Percentiles rank a stretch among this genome's conserved stretches.
These are phyloP conservation scores for Caenorhabditis sulstoni DNA, from an alignment of 2,888 invertebrate genomes.

Conservation along the genomic window DNA sequence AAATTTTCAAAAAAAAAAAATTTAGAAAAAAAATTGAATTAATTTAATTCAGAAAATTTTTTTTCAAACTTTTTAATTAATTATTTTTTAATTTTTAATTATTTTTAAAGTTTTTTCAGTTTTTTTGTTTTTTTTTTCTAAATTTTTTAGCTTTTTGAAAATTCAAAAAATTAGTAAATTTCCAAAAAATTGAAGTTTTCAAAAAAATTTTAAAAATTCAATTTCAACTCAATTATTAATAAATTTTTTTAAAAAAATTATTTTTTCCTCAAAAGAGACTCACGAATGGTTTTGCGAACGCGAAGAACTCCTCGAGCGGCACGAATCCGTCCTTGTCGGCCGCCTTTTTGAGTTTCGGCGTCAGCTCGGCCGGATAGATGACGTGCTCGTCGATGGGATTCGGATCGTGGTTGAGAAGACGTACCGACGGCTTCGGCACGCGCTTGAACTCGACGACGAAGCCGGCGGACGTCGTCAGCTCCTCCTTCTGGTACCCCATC, in stretches of 20 bases:
- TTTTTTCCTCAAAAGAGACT: too few species aligned
- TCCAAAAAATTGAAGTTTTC: too few species aligned
- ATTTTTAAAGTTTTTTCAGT: not conserved
- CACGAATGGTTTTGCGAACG: conserved; percentile 42
- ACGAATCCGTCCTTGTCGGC: conserved; percentile 57
- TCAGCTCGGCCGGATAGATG: conserved; percentile 64
- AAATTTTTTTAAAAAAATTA: too few species aligned
- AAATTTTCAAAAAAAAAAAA: too few species aligned
- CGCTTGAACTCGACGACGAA: conserved; percentile 67
- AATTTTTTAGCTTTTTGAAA: not conserved
- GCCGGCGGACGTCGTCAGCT: conserved; percentile 71
- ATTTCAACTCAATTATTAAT: too few species aligned
- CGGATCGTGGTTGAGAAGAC: conserved; percentile 71
- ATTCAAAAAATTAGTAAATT: not conserved
- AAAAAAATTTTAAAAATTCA: too few species aligned
- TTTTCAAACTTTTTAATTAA: not conserved
- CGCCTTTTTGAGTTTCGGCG: conserved; percentile 44
- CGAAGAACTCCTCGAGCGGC: conserved; percentile 39
- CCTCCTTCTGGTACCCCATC: conserved; percentile 64
- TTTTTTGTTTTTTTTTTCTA: not conserved
- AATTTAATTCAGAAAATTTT: too few species aligned
- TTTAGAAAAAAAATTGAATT: too few species aligned
- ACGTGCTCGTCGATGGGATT: conserved; percentile 72
- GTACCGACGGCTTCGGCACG: conserved; percentile 55
- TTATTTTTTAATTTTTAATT: not conserved